Percentiles rank a stretch among this genome's conserved stretches.
Conservation (phyloP, 1,140 invertebrate species). For the Mizuhopecten yessoensis region DNA sequence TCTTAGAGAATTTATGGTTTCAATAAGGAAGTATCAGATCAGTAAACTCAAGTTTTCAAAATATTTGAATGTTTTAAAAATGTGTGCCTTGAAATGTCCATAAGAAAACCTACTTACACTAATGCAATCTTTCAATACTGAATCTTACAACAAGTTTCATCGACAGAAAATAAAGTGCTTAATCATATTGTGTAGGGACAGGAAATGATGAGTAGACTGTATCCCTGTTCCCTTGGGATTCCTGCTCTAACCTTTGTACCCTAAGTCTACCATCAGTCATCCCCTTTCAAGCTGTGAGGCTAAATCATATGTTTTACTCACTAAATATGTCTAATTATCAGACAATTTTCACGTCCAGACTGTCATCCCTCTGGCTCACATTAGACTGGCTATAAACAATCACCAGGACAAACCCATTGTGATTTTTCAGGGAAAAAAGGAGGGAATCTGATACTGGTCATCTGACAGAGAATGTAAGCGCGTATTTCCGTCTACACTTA, state of each 20-base stretch:
- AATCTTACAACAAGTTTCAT: too few relatives aligned
- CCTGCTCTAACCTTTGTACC: background rate
- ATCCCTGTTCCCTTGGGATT: background rate
- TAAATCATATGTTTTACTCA: background rate
- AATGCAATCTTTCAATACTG: too few relatives aligned
- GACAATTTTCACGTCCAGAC: background rate
- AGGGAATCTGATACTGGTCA: background rate
- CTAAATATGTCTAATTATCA: background rate
- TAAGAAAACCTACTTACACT: too few relatives aligned
- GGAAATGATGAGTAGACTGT: background rate
- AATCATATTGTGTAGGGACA: too few relatives aligned
- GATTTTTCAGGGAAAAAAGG: background rate
- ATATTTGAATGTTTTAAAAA: too few relatives aligned
- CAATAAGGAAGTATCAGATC: too few relatives aligned
- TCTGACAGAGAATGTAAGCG: background rate
- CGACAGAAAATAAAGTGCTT: too few relatives aligned
- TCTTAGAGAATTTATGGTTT: too few relatives aligned
- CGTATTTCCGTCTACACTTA: background rate
- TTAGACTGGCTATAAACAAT: background rate
- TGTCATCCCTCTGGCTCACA: background rate
- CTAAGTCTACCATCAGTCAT: background rate
- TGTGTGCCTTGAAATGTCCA: too few relatives aligned
- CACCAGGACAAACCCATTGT: background rate
- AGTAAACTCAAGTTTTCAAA: too few relatives aligned
- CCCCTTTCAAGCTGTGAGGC: background rate